Percentiles rank a stretch among this genome's conserved stretches.
Evolutionary conservation across 2,797 vertebrate genomes (phyloP).

Genomic region (Platalea minor): DNA sequence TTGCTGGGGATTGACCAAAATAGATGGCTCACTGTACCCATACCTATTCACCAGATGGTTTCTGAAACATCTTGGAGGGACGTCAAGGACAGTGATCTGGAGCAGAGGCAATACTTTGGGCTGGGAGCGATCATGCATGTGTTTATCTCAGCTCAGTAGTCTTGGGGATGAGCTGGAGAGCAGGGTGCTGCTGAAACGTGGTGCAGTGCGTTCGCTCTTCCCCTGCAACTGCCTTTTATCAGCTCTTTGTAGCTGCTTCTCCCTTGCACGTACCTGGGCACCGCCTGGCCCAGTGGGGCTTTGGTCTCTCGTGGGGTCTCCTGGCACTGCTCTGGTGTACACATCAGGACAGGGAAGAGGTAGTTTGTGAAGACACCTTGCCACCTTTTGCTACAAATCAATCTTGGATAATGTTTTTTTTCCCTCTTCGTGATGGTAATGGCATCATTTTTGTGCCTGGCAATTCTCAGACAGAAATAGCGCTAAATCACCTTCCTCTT

Average conservation of each 20-base stretch:
- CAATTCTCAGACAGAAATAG: slow-evolving; percentile 4
- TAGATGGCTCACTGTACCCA: rapidly evolving
- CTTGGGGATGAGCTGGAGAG: background rate
- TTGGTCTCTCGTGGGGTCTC: background rate
- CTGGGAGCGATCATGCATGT: rapidly evolving
- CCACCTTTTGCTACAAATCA: background rate
- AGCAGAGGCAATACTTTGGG: background rate
- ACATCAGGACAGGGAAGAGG: rapidly evolving
- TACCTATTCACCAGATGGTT: rapidly evolving
- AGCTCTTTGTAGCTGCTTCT: background rate
- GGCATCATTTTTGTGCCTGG: background rate
- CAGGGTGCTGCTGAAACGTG: background rate
- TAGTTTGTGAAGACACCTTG: background rate
- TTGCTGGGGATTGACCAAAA: no score
- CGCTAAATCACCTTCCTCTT: background rate
- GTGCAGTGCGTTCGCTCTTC: rapidly evolving
- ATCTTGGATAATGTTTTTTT: background rate
- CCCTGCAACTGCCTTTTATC: background rate
- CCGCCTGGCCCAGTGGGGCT: background rate
- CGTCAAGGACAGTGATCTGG: rapidly evolving
- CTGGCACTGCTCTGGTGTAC: no score
- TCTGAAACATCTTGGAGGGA: background rate
- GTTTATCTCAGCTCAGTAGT: rapidly evolving
- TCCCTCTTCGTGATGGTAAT: background rate
- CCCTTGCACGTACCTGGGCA: no score